A percentile compares a stretch with the other conserved stretches of the same genome.
phyloP scores from a whole-genome alignment of 2,797 vertebrate genomes.

The Takifugu ocellatus region DNA sequence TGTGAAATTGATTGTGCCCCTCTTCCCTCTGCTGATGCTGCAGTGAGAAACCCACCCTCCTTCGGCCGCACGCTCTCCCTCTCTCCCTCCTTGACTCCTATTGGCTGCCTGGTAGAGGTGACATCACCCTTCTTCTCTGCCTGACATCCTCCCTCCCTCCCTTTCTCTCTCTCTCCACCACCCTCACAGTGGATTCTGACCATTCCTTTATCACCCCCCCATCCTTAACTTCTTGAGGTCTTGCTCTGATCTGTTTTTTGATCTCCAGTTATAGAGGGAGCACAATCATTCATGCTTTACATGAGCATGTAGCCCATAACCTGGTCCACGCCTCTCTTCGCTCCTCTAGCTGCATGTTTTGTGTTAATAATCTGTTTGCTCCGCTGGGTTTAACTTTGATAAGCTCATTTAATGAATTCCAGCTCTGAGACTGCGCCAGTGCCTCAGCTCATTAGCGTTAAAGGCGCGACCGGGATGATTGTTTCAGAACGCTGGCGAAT shows the following conservation, averaged over 20 bases:
- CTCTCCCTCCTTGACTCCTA: slow-evolving; percentile 65
- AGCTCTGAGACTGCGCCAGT: slow-evolving; percentile 11
- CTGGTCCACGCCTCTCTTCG: slow-evolving; percentile 10
- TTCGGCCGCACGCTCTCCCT: slow-evolving; percentile 48
- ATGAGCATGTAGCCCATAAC: slow-evolving; percentile 32
- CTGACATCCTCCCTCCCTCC: slow-evolving; percentile 50
- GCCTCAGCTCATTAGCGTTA: slow-evolving; percentile 45
- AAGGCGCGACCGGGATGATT: slow-evolving; percentile 31
- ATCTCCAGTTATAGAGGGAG: slow-evolving; percentile 33
- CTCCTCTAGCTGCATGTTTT: slow-evolving; percentile 28
- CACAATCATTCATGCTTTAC: slow-evolving; percentile 28
- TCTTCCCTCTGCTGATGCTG: slow-evolving; percentile 78
- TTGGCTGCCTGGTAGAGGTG: slow-evolving; percentile 76
- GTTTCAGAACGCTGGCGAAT: slow-evolving; percentile 44
- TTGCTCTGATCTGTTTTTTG: slow-evolving; percentile 18
- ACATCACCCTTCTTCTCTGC: slow-evolving; percentile 75
- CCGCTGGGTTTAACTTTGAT: slow-evolving; percentile 33
- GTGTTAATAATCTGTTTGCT: slow-evolving; percentile 22
- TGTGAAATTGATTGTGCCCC: slow-evolving; percentile 74
- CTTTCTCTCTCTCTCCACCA: slow-evolving; percentile 49
- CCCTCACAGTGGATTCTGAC: slow-evolving; percentile 61
- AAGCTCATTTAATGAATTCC: slow-evolving; percentile 33
- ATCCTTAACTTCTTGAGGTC: slow-evolving; percentile 24
- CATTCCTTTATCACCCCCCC: slow-evolving; percentile 65
- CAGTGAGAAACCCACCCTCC: slow-evolving; percentile 83